Base-by-base conservation (phyloP, 2,888 invertebrate species). In the Dryadula phaetusa region DNA sequence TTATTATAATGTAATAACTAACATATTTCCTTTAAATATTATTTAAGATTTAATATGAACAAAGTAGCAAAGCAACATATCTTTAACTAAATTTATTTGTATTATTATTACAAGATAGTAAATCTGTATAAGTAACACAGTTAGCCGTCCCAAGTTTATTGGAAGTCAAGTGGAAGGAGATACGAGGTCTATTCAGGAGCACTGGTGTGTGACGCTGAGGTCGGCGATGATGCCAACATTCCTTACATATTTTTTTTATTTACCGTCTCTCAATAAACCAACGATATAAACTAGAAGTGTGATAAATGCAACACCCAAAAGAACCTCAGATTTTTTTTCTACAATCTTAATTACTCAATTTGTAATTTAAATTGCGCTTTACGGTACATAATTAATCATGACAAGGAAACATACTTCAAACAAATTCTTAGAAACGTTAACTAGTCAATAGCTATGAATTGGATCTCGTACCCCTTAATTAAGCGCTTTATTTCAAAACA, bases 131-230 rank as follows among this genome's bases (percentile, higher is more conserved):
- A 60, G 60, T 28, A 44, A 60, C 44, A 44, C 16, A 44, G 42
- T 7, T 16, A 60, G 42, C 6, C 74, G 69, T 71, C 69, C 54
- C 42, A 47, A 65, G 61, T 70, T 63, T 49, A 66, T 54, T 67
- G 67, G 60, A 66, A 70, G 69, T 62, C 66, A 64, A 76, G 72
- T 76, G 77, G 76, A 76, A 75, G 72, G 75, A 75, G 78, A 79
- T 79, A 77, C 71, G 75, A 75, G 74, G 71, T 69, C 90, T 87
- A 92, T 92, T 92, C 88, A 91, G 79, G 86, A 82, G 80, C 92
- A 92, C 88, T 91, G 91, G 92, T 83, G 92, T 91, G 92, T 92
- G 90, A 92, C 92, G 83, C 81, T 79, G 82, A 89, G 87, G 87
- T 87, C 88, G 87, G 81, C 79, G 84, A 85, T 87, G 86, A 85